Conservation (phyloP, 30 jellyfish, hydroid and myxozoan species). For the Aurelia aurita region DNA sequence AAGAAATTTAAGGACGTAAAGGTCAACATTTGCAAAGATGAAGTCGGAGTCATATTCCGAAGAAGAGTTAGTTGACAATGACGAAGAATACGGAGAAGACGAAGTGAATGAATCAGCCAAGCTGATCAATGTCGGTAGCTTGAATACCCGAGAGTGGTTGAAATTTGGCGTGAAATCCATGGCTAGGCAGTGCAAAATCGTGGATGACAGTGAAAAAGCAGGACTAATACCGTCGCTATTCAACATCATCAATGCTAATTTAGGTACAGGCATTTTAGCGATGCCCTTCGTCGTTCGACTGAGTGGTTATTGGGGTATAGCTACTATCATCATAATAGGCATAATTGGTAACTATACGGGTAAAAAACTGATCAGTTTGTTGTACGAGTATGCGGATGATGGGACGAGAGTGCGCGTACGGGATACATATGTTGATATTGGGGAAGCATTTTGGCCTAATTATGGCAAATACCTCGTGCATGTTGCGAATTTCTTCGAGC, state of each 20-base stretch:
- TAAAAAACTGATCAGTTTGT: constrained; percentile 73
- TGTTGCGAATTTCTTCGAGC: constrained; percentile 83
- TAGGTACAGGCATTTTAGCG: constrained; percentile 91
- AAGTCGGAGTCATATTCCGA: constrained; percentile 8
- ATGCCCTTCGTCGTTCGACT: constrained; percentile 92
- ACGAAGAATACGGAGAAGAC: constrained; percentile 54
- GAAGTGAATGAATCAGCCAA: constrained; percentile 48
- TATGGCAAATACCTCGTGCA: constrained; percentile 89
- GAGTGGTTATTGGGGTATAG: constrained; percentile 95
- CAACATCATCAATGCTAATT: constrained; percentile 91
- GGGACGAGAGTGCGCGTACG: constrained; percentile 95
- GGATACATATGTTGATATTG: constrained; percentile 93
- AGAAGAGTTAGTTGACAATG: constrained; percentile 34
- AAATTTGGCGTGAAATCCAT: constrained; percentile 91
- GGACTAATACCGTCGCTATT: constrained; percentile 83
- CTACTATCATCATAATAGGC: constrained; percentile 75
- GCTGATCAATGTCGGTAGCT: constrained; percentile 43
- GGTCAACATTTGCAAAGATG: constrained; percentile 1
- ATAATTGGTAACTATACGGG: constrained; percentile 93
- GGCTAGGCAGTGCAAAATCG: constrained; percentile 93
- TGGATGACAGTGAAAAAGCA: constrained; percentile 95
- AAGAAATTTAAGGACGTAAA: neutral
- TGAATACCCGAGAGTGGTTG: constrained; percentile 87
- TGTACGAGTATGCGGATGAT: constrained; percentile 90
- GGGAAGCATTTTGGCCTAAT: constrained; percentile 90